phyloP scores from a whole-genome alignment of 30 jellyfish, hydroid and myxozoan species.

The Aurelia aurita region DNA sequence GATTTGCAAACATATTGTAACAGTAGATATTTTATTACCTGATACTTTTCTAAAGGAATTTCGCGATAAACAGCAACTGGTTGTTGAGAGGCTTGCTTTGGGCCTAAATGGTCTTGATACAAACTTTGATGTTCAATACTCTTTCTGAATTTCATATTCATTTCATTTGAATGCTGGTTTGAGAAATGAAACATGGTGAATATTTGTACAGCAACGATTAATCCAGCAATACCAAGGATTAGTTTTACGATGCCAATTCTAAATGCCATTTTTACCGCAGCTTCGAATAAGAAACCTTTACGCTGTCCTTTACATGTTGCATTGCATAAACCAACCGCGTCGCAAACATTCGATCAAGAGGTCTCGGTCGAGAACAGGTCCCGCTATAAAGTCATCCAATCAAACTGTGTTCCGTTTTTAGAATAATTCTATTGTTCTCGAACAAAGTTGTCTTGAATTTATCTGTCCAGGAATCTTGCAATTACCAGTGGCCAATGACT shows the following conservation, averaged over 20 bases:
- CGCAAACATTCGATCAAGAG: constrained; percentile 50
- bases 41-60: constrained; percentile 13
- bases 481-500: too few species aligned
- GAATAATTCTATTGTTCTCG: too few species aligned
- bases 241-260: constrained; percentile 74
- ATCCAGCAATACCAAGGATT: constrained; percentile 76
- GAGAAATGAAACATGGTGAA: constrained; percentile 71
- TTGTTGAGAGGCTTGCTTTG: not conserved
- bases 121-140: constrained; percentile 16
- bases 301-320: too few species aligned
- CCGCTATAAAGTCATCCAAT: constrained; percentile 14
- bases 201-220: constrained; percentile 87
- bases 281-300: not conserved
- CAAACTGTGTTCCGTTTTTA: constrained; percentile 22
- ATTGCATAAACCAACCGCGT: constrained; percentile 9
- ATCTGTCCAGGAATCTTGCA: too few species aligned
- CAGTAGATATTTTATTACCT: constrained; percentile 8
- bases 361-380: constrained; percentile 64
- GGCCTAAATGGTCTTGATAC: constrained; percentile 45
- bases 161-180: constrained; percentile 56
- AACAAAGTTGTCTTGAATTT: too few species aligned
- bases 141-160: constrained; percentile 36
- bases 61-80: constrained; percentile 19
- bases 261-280: constrained; percentile 38
- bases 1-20: not conserved